A percentile compares a stretch with the other conserved stretches of the same genome.
These are phyloP conservation scores for Micromesistius poutassou DNA, from an alignment of 2,797 vertebrate species.

Conservation along the genomic window DNA sequence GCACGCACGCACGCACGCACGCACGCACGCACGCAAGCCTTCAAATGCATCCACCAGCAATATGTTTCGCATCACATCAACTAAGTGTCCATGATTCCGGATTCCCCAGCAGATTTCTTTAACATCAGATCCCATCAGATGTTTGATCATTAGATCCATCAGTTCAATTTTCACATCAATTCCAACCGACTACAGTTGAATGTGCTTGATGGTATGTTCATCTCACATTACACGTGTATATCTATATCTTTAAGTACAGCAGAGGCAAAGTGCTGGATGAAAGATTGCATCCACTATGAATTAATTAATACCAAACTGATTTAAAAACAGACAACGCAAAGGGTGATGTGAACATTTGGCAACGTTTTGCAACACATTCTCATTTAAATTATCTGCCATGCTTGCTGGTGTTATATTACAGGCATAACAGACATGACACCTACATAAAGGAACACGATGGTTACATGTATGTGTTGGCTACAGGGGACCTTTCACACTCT, in stretches of 20 bases:
- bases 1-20: constrained; percentile 1
- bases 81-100: neutral
- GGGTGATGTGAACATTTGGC: neutral
- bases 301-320: neutral
- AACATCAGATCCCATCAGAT: neutral
- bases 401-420: neutral
- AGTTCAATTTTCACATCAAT: neutral
- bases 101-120: neutral
- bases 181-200: neutral
- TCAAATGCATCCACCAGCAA: neutral
- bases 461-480: neutral
- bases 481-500: neutral
- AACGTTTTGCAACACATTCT: neutral
- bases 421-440: neutral
- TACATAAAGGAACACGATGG: neutral
- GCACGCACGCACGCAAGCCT: neutral
- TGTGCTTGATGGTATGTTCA: neutral
- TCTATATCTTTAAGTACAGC: neutral
- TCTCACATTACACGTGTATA: neutral
- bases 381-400: neutral
- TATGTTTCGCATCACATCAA: neutral
- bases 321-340: neutral
- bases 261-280: neutral
- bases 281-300: neutral
- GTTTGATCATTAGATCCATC: neutral